Conservation (phyloP, 2,797 vertebrate species). For the Thalassophryne amazonica region DNA sequence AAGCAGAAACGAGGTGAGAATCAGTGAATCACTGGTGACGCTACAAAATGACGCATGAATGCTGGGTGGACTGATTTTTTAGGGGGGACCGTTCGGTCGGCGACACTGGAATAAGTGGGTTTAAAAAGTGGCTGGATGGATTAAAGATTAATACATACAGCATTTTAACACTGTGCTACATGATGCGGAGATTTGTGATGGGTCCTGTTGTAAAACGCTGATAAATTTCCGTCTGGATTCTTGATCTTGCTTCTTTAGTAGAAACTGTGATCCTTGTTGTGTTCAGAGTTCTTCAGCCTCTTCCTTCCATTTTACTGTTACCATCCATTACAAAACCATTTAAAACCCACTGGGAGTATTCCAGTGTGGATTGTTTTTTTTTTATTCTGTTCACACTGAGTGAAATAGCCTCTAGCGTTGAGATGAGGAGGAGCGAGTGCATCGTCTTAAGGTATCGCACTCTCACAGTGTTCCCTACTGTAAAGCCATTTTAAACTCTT, state of each 20-base stretch:
- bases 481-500: background rate
- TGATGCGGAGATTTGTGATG: too few species aligned
- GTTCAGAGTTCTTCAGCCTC: background rate
- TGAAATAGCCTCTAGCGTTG: background rate
- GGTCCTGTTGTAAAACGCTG: too few species aligned
- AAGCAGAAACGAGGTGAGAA: too few species aligned
- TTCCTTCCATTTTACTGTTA: background rate
- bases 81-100: too few species aligned
- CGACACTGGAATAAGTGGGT: too few species aligned
- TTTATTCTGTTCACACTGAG: conserved; percentile 10
- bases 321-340: background rate
- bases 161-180: too few species aligned
- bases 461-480: conserved; percentile 10
- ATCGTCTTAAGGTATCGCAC: conserved; percentile 4
- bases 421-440: conserved; percentile 27
- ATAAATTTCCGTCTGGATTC: too few species aligned
- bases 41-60: too few species aligned
- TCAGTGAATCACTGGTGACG: too few species aligned
- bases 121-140: too few species aligned
- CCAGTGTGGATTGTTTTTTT: background rate
- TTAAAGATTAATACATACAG: too few species aligned
- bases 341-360: background rate
- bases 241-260: background rate
- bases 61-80: too few species aligned
- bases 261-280: background rate